Conservation (phyloP, 2,113 vertebrate species). For the Vombatus ursinus region DNA sequence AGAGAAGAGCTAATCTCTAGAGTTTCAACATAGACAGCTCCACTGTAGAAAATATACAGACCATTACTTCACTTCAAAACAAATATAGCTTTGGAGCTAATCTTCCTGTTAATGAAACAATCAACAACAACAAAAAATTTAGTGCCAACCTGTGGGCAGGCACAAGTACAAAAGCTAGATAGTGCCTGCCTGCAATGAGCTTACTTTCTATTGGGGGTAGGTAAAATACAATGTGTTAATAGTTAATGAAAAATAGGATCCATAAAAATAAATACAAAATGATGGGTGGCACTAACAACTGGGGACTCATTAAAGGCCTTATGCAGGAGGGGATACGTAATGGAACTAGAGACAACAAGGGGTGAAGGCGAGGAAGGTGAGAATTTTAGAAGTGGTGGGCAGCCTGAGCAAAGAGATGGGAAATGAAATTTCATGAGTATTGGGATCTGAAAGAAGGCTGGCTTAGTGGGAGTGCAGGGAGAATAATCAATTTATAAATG, state of each 20-base stretch:
- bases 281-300: not conserved
- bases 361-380: not conserved
- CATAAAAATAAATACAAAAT: not conserved
- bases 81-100: not conserved
- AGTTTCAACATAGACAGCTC: not conserved
- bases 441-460: not conserved
- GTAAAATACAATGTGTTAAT: not conserved
- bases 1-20: not conserved
- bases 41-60: not conserved
- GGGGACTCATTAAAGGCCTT: not conserved
- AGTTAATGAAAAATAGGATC: not conserved
- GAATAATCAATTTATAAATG: not conserved
- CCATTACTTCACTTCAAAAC: not conserved
- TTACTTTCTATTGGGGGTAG: not conserved
- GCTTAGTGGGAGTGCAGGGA: not conserved
- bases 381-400: not conserved
- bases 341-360: not conserved
- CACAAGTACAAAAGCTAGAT: not conserved
- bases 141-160: not conserved
- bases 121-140: not conserved
- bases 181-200: not conserved
- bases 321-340: not conserved
- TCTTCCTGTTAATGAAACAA: not conserved
- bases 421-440: not conserved
- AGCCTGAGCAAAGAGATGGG: not conserved